Evolutionary conservation across 2,797 vertebrate genomes (phyloP), one percentile per base, ranked within the genome.

Genomic region (Tenualosa ilisha): DNA sequence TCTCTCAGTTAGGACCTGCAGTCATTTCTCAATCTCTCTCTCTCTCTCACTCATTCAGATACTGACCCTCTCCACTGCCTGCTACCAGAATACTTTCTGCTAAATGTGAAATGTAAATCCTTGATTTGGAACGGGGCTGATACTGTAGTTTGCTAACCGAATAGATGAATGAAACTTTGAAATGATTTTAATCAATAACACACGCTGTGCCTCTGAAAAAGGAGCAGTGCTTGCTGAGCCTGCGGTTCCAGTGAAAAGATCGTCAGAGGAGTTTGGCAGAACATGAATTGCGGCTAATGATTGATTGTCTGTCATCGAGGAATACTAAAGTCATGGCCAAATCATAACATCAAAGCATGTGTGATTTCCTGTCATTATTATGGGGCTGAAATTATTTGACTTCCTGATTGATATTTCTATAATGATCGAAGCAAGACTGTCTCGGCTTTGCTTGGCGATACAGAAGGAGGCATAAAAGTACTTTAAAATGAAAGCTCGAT

Each of bases 251-350:
- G 31, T 37, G 37, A 37, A 37, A 15, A 72, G 26, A 3, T 12
- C 8, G 31, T 26, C 26, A 37, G 31, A 40, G 13, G 68, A 43
- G 68, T 37, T 75, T 12, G 13, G 31, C 31, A 13, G 37, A 31
- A 75, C 40, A 2, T 75, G 68, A 75, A 40, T 31, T 75, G 68
- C 40, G 68, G 68, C 40, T 43, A 75, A 40, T 75, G 68, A 75
- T 75, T 75, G 37, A 75, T 31, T 75, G 68, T 31, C 40, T 6
- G 37, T 15, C 40, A 75, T 40, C 68, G 17, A 40, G 68, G 68
- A 31, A 40, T 17, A 13, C 22, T 68, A 12, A 12, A 43, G 68
- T 20, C 68, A 75, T 75, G 2, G 46, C 7, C 4, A 46, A 7
- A 7, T 46, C 46, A 17, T 31, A 40, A 17, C 12, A 6, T 43